Evolutionary conservation across 2,113 vertebrate species (phyloP), one percentile per base, ranked within the genome.

Genomic region (Chascanopsetta lugubris): DNA sequence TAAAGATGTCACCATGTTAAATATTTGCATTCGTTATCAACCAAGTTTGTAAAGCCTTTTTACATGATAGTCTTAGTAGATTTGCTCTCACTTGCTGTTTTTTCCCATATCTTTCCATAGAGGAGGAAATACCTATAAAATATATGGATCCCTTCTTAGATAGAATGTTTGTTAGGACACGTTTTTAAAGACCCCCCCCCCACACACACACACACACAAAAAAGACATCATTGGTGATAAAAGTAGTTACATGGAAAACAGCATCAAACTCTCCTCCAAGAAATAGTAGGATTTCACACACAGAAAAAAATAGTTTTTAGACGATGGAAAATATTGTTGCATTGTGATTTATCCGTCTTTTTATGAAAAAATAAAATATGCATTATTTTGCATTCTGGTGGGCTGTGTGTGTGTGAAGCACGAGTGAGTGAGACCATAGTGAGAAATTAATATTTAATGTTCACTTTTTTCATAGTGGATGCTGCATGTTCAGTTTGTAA

Each of bases 331-430:
- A 80, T 77, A 65, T 80, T 80, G 60, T 86, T 87, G 75, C 88
- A 87, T 88, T 88, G 88, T 90, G 82, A 87, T 75, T 87, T 82
- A 69, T 77, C 77, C 72, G 70, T 80, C 80, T 89, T 81, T 90
- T 90, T 89, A 85, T 87, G 89, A 82, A 77, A 69, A 62, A 87
- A 82, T 53, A 87, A 88, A 89, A 87, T 26, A 71, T 77, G 81
- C 82, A 79, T 85, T 75, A 65, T 53, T 72, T 77, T 72, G 75
- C 75, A 80, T 40, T 71, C 30, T 72, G 36, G 43, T 60, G n/a
- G 8, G 9, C 30, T 61, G 25, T 75, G 26, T 70, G 1, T 75
- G 0, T 77, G 63, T 72, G 40, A 73, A 50, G 5, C 4, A 59
- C 5, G 12, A 8, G 47, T 25, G 2, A 54, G 38, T n/a, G 2